These are phyloP conservation scores for Salticus scenicus DNA, from an alignment of 2,888 invertebrate genomes.

Conservation along the genomic window DNA sequence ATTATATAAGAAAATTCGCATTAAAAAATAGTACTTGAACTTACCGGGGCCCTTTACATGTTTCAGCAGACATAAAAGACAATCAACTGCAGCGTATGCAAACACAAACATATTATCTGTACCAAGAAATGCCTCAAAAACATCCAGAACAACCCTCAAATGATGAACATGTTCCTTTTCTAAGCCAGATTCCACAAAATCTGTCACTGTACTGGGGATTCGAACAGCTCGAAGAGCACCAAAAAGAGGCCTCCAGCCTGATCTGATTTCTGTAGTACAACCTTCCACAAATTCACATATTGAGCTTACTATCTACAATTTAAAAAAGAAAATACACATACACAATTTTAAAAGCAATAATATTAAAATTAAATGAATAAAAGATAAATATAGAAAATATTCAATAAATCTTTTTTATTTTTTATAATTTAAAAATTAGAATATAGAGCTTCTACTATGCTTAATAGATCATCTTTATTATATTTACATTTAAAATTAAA, in stretches of 20 bases:
- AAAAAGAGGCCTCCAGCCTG: constrained; percentile 97
- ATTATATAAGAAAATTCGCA: too few relatives aligned
- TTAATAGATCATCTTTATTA: too few relatives aligned
- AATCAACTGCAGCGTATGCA: constrained; percentile 94
- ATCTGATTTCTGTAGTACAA: constrained; percentile 92
- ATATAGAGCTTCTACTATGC: too few relatives aligned
- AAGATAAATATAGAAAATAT: too few relatives aligned
- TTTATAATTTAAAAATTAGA: too few relatives aligned
- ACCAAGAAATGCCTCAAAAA: constrained; percentile 93
- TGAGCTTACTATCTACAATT: constrained; percentile 88
- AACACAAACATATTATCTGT: constrained; percentile 95
- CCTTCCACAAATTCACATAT: constrained; percentile 97
- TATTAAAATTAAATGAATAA: too few relatives aligned
- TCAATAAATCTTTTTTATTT: too few relatives aligned
- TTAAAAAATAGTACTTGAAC: too few relatives aligned
- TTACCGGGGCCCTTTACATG: constrained; percentile 83
- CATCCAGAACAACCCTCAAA: constrained; percentile 81
- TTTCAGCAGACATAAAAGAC: constrained; percentile 90
- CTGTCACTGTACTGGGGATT: constrained; percentile 72
- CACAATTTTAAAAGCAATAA: neutral
- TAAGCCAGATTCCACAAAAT: constrained; percentile 19
- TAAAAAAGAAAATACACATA: neutral
- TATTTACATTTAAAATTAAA: too few relatives aligned
- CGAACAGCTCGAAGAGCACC: constrained; percentile 91
- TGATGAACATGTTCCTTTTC: constrained; percentile 71